Base-by-base conservation (phyloP, 1,140 invertebrate genomes). In the Drosophila punjabiensis region DNA sequence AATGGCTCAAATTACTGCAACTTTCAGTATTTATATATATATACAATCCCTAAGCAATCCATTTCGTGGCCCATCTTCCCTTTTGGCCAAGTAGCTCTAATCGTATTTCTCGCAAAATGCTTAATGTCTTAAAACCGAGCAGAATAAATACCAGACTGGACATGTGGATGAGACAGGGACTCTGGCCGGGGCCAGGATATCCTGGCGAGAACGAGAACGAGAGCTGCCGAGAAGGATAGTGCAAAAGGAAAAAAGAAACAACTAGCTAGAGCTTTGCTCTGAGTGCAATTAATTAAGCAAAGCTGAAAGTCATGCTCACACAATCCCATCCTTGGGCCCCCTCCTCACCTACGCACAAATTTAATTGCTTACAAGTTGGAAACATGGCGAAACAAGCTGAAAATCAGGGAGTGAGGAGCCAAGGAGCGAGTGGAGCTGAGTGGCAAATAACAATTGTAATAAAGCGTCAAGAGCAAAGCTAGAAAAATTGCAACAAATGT, bases 401-500 rank as follows among this genome's bases (percentile, higher is more conserved):
- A 58, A 58, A 58, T 58, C 55, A 58, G 63, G 60, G 20, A 58
- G 45, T 28, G 64, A 53, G 67, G 20, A 30, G 18, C 20, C 18
- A 14, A 1, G 13, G 6, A 47, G 45, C 7, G 20, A 30, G 62
- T 20, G 3, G 35, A 14, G 30, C 30, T 58, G n/a, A 43, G 56
- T 28, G 58, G 69, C 55, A 79, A 69, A 66, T 79, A 89, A 89
- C 85, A 89, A 88, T 88, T 89, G 85, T 85, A 88, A 88, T 88
- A 88, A 89, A 88, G 85, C 85, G 81, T 89, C 85, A 89, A 67
- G 74, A 79, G 81, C 70, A 81, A 89, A 88, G 85, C 81, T 90
- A 90, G 86, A 90, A 90, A 90, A 90, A 90, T 90, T 90, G 86
- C 86, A 90, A 90, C 86, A 90, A 90, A 90, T 90, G 86, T 90